Conservation (phyloP, 2,797 vertebrate species). For the Hephaestus fuliginosus region DNA sequence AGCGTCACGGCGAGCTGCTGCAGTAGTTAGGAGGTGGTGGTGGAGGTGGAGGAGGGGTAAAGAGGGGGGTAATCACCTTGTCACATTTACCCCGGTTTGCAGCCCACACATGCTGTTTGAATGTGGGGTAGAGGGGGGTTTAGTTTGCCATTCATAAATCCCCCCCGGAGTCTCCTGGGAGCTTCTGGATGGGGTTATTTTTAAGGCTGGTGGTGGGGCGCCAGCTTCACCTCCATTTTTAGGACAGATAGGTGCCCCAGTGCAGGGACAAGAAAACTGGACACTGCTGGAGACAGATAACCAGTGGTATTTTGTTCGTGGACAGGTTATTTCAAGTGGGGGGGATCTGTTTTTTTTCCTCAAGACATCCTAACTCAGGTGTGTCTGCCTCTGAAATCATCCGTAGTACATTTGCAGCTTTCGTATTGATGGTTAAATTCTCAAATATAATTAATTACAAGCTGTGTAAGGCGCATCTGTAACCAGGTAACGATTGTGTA, state of each 20-base stretch:
- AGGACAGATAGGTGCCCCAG: conserved; percentile 30
- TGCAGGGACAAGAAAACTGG: neutral
- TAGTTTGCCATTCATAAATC: conserved; percentile 65
- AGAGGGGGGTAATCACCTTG: too few species aligned
- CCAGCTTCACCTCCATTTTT: conserved; percentile 62
- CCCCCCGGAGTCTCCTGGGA: conserved; percentile 12
- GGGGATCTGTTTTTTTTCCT: neutral
- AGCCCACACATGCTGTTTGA: neutral
- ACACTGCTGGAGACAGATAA: too few species aligned
- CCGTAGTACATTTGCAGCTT: too few species aligned
- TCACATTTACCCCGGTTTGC: too few species aligned
- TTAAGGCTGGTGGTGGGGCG: conserved; percentile 47
- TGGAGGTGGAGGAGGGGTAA: too few species aligned
- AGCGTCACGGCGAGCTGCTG: conserved; percentile 72
- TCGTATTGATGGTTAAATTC: too few species aligned
- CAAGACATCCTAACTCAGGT: neutral
- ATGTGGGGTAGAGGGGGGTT: neutral
- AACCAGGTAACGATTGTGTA: too few species aligned
- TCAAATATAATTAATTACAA: too few species aligned
- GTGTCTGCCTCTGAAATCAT: too few species aligned
- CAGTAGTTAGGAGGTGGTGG: conserved; percentile 36
- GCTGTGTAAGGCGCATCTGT: too few species aligned
- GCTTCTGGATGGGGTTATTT: conserved; percentile 66
- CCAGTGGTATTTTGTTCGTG: too few species aligned
- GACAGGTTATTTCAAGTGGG: neutral